phyloP scores from a whole-genome alignment of 2,888 invertebrate species.

The Fragum whitleyi region DNA sequence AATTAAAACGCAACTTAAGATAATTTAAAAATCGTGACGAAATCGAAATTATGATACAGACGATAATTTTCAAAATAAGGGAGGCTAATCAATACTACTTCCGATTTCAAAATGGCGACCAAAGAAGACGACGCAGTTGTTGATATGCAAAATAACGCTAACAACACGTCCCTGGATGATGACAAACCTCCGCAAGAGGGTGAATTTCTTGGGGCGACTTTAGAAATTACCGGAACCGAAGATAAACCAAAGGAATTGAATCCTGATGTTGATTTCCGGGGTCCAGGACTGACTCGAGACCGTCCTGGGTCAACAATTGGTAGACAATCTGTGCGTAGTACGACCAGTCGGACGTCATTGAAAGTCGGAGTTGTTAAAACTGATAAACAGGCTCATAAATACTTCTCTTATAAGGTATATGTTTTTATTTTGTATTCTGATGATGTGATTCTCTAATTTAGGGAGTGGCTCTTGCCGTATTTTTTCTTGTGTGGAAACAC shows the following conservation, averaged over 20 bases:
- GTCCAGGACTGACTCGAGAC: constrained; percentile 63
- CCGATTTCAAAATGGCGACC: constrained; percentile 60
- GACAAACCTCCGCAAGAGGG: constrained; percentile 71
- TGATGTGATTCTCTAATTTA: too few relatives aligned
- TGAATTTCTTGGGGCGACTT: constrained; percentile 76
- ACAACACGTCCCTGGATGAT: constrained; percentile 72
- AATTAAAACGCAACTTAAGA: too few relatives aligned
- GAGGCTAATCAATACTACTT: constrained; percentile 20
- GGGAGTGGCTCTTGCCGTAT: too few relatives aligned
- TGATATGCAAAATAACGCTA: constrained; percentile 29
- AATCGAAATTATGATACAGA: neutral
- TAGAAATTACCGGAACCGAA: constrained; percentile 70
- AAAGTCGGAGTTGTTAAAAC: constrained; percentile 69
- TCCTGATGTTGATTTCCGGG: constrained; percentile 65
- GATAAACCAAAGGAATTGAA: constrained; percentile 38
- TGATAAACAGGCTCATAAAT: constrained; percentile 60
- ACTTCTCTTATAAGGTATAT: constrained; percentile 77
- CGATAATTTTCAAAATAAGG: constrained; percentile 21
- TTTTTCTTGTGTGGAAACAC: too few relatives aligned
- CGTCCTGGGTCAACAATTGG: constrained; percentile 77
- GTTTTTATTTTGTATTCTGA: neutral
- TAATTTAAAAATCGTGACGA: too few relatives aligned
- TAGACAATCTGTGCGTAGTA: constrained; percentile 73
- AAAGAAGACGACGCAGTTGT: constrained; percentile 28
- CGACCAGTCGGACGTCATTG: constrained; percentile 74